These are phyloP conservation scores for Mallateleia sp. DNA, from an alignment of 2,888 invertebrate genomes.

Conservation along the genomic window DNA sequence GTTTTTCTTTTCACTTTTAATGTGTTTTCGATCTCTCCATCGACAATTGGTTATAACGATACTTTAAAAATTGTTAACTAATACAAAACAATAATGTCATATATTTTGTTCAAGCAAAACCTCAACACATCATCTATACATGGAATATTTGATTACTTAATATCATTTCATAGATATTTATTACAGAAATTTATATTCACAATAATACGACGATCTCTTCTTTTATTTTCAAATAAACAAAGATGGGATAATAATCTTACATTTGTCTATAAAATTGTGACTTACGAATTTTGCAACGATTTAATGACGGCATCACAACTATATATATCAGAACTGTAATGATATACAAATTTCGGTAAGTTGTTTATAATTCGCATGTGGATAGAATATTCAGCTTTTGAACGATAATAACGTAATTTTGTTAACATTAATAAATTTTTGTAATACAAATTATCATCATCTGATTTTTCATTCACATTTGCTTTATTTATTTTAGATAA, in stretches of 20 bases:
- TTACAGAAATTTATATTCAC: neutral
- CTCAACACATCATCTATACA: slow-evolving; percentile 25
- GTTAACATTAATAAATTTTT: slow-evolving; percentile 8
- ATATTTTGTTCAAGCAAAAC: neutral
- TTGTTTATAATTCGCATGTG: neutral
- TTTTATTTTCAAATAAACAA: neutral
- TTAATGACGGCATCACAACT: neutral
- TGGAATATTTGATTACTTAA: no score
- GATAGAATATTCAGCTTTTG: neutral
- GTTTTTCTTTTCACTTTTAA: neutral
- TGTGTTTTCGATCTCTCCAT: slow-evolving; percentile 13
- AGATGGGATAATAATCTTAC: neutral
- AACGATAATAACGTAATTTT: neutral
- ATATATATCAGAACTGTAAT: no score
- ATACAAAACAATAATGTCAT: slow-evolving; percentile 42
- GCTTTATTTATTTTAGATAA: neutral
- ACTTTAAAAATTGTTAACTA: slow-evolving; percentile 18
- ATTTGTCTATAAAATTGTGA: neutral
- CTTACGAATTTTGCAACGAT: neutral
- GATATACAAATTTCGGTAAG: slow-evolving; percentile 21
- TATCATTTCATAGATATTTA: neutral
- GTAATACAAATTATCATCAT: neutral
- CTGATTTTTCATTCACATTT: neutral
- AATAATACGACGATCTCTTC: neutral
- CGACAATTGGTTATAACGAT: slow-evolving; percentile 49